Base-by-base conservation (phyloP, 2,888 invertebrate genomes). In the Shargacucullia verbasci region DNA sequence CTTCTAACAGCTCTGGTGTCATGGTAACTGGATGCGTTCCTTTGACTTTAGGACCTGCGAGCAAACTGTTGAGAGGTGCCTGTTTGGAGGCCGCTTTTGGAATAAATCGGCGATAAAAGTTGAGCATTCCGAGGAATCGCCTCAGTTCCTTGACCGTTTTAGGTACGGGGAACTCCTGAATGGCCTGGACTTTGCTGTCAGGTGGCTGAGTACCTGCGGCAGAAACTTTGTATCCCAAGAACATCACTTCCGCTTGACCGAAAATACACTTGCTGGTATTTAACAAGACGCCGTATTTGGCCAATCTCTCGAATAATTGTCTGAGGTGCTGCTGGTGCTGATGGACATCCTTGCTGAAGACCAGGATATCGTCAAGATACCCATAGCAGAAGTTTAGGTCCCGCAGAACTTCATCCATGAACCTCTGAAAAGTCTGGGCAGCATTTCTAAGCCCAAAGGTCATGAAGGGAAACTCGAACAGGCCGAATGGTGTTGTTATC, bases 301-400 rank as follows among this genome's bases (percentile, higher is more conserved):
- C 46, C 35, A 78, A 13, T 0, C 73, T 38, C 0, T 15, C 39
- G 46, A 80, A 78, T 1, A 79, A 14, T 27, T 59, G 65, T 31
- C 63, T 69, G 47, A 79, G 64, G 49, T 80, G 78, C 0, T 48
- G 15, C 34, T 60, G 35, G 35, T 76, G 79, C 12, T 58, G 13
- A 3, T 10, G n/a, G 13, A 48, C 10, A 11, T 54, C 27, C 1
- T 75, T 71, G 11, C 80, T 78, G 41, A 66, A 73, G 0, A 72
- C 61, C 10, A 86, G 53, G 35, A 86, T 75, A 55, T 86, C 85
- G 35, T 88, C 85, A 0, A 88, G 47, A 47, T 86, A 88, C 0
- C 65, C 45, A 49, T 63, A 77, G 73, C 35, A 57, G 35, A 64
- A 76, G 7, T 66, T 62, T 1, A 78, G 58, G 6, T 69, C 74